Base-by-base conservation (phyloP, 2,113 vertebrate genomes). In the Phyllostomus discolor region DNA sequence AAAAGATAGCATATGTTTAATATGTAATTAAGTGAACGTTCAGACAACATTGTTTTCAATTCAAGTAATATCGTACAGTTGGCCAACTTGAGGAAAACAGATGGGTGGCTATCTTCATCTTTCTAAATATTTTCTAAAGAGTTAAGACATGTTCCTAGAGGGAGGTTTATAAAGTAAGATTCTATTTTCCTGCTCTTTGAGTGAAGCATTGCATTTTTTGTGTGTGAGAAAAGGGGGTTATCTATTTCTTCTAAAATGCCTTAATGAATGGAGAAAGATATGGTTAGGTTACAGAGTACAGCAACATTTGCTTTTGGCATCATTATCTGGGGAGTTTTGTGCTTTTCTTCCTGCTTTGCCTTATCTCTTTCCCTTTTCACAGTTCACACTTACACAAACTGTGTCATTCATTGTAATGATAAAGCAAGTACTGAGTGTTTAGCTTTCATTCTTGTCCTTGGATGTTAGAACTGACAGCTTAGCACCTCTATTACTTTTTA, bases 401-500 rank as follows among this genome's bases (percentile, higher is more conserved):
- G 22, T 89, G 96, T 75, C 95, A 97, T 85, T 97, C 95, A 95
- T 90, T 95, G 66, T 50, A 94, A 73, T 33, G 90, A 97, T 95
- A 98, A 98, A 98, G 54, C 78, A 98, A 94, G 54, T 88, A 95
- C 64, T 94, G 88, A 97, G 95, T 94, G 75, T 70, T 98, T 96
- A 93, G 48, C 93, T 98, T 97, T 69, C 97, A 80, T 91, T 94
- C 97, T 97, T 97, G 87, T 92, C 89, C 95, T 98, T 95, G 80
- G 90, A 96, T 98, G 94, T 97, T 98, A 97, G 98, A 98, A 98
- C 87, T 96, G 94, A 96, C 97, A 97, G 95, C 33, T 98, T 98
- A 98, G 98, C 96, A 95, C 97, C 86, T 98, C 97, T 95, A 57
- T 98, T 98, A 96, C 89, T 97, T 97, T 96, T 98, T 98, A 96